Evolutionary conservation across 2,797 vertebrate species (phyloP), one percentile per base, ranked within the genome.

Genomic region (Pangasius djambal): DNA sequence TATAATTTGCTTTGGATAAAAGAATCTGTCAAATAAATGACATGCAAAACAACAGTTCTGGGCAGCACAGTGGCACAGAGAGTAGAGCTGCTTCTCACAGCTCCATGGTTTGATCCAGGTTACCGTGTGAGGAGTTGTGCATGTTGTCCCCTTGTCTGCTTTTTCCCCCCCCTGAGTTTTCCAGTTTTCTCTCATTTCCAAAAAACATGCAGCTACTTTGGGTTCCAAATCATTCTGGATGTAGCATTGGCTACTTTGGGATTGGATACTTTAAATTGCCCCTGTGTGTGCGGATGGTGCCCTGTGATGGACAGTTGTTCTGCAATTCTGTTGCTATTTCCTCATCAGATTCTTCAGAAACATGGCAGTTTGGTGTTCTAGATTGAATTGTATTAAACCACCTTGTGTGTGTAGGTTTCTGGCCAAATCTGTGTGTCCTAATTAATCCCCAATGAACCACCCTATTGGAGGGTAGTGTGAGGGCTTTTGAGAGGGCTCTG

Each of bases 371-470:
- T 44, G 5, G 37, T 61, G 37, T 48, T 28, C 34, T 16, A 44
- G 57, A 83, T 44, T 83, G 37, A 34, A 34, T 40, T 86, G 28
- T 61, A 77, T 79, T 83, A 88, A 86, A 74, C n/a, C 1, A 87
- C 87, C 70, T 89, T 88, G 70, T 85, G 75, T 88, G 84, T 85
- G 72, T 59, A 18, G 2, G n/a, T 77, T 85, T 86, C 86, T 86
- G 74, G 40, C 85, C 55, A 55, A 57, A 74, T 85, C 88, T 81
- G 88, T 69, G 72, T 61, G 86, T 85, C 88, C 88, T 91, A 90
- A 91, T 91, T 91, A 90, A 90, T 91, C 89, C 86, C 86, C 83
- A 86, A 88, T 91, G 89, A 91, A 90, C 83, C 79, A 63, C 88
- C 88, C 89, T 44, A 89, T 50, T 69, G 63, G 52, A 61, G 78